Base-by-base conservation (phyloP, 2,797 vertebrate species). In the Oreochromis mossambicus region DNA sequence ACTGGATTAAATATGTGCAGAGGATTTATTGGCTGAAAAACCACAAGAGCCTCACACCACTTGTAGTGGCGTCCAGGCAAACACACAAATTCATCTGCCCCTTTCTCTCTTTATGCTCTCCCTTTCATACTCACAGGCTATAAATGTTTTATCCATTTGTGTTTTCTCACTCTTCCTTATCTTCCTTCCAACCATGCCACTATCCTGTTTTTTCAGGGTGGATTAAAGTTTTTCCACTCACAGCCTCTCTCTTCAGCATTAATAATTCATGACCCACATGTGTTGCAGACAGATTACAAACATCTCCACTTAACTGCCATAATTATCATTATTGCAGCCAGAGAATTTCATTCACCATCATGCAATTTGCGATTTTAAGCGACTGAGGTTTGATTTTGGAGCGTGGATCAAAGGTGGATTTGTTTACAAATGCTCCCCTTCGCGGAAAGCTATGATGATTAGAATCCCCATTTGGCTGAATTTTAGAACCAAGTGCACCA, bases 21-120 rank as follows among this genome's bases (percentile, higher is more conserved):
- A 95, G 88, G 93, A 96, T 96, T 96, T 96, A 96, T 96, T 95
- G 94, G 87, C 93, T 96, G 94, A 94, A 95, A 95, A 96, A 92
- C 96, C 96, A 92, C 96, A 95, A 92, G 95, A 95, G 94, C 88
- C 94, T 93, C 83, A 90, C 91, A 90, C 90, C 87, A 92, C 91
- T 95, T 91, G 91, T 85, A 88, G 90, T 84, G 91, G 81, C 92
- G 83, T 85, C 82, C 80, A 92, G 86, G 88, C 80, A 86, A 88
- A 89, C 61, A 7, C 85, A 92, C 81, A 89, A 92, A 94, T 95
- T 92, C 79, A 87, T 90, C 91, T 91, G 89, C 92, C 82, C 58
- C 48, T 80, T 79, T 86, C 52, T 86, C 41, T 24, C 9, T 88
- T 76, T 85, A 52, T 73, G 19, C 77, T 84, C 36, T 79, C 52